A percentile compares a stretch with the other conserved stretches of the same genome.
These are phyloP conservation scores for Syrista parreyssii DNA, from an alignment of 2,888 invertebrate genomes.

Conservation along the genomic window DNA sequence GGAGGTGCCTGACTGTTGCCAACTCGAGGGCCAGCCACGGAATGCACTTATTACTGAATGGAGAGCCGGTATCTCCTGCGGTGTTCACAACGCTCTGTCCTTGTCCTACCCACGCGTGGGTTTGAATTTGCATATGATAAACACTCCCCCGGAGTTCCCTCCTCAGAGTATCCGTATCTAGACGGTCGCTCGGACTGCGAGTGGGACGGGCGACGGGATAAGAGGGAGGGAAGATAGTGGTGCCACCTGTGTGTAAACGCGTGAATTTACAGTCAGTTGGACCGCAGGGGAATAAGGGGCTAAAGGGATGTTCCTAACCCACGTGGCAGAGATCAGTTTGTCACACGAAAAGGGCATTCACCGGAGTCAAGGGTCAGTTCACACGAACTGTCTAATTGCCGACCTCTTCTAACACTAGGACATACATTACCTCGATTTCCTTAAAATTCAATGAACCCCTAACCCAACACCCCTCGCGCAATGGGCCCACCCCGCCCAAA, in stretches of 20 bases:
- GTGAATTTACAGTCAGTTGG: constrained; percentile 35
- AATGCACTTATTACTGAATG: constrained; percentile 49
- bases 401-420: neutral
- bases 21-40: constrained; percentile 38
- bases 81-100: constrained; percentile 30
- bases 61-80: constrained; percentile 35
- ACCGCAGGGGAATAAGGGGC: constrained; percentile 21
- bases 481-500: neutral
- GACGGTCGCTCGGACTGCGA: neutral
- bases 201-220: neutral
- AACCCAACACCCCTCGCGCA: too few species aligned
- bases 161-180: constrained; percentile 3
- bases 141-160: constrained; percentile 24
- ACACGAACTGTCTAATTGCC: neutral
- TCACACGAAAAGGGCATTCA: constrained; percentile 38
- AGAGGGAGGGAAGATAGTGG: constrained; percentile 33
- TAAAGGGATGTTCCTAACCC: constrained; percentile 39
- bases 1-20: constrained; percentile 25
- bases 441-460: neutral
- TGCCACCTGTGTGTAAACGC: constrained; percentile 54
- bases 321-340: constrained; percentile 51
- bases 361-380: neutral
- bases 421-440: neutral
- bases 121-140: constrained; percentile 54
- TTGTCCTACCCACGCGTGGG: constrained; percentile 33